Evolutionary conservation across 2,888 invertebrate genomes (phyloP).

Genomic region (Drosophila colorata): DNA sequence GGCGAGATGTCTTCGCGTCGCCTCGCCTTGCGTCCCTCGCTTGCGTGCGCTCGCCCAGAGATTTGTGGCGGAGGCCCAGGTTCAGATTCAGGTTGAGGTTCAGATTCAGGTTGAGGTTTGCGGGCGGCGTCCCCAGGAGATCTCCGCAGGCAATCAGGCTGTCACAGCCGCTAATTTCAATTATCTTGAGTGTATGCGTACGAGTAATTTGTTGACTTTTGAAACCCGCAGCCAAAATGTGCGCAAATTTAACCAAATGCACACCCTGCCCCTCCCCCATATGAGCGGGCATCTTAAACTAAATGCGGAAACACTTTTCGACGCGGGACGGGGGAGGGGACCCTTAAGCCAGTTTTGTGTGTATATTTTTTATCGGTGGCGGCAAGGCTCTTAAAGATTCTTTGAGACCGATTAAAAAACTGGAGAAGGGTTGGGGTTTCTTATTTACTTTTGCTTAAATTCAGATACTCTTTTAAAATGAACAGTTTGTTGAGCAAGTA

Average conservation of each 20-base stretch:
- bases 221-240: conserved; percentile 30
- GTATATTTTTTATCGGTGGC: conserved; percentile 22
- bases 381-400: conserved; percentile 35
- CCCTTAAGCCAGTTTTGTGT: conserved; percentile 35
- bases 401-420: conserved; percentile 35
- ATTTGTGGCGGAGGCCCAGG: conserved; percentile 54
- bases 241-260: conserved; percentile 43
- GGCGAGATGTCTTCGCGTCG: conserved; percentile 18
- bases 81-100: neutral
- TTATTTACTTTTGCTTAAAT: neutral
- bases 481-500: too few relatives aligned
- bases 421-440: conserved; percentile 4
- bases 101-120: conserved; percentile 5
- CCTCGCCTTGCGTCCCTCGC: neutral
- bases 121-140: conserved; percentile 41
- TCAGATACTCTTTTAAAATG: conserved; percentile 10
- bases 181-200: conserved; percentile 75
- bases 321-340: neutral
- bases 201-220: conserved; percentile 76
- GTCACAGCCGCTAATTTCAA: conserved; percentile 78
- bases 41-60: conserved; percentile 33
- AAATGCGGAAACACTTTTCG: conserved; percentile 57
- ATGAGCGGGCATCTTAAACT: conserved; percentile 9
- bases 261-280: neutral
- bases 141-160: conserved; percentile 73